A percentile compares a stretch with the other conserved stretches of the same genome.
These are phyloP conservation scores for Lagocephalus sceleratus DNA, from an alignment of 2,797 vertebrate genomes.

Conservation along the genomic window DNA sequence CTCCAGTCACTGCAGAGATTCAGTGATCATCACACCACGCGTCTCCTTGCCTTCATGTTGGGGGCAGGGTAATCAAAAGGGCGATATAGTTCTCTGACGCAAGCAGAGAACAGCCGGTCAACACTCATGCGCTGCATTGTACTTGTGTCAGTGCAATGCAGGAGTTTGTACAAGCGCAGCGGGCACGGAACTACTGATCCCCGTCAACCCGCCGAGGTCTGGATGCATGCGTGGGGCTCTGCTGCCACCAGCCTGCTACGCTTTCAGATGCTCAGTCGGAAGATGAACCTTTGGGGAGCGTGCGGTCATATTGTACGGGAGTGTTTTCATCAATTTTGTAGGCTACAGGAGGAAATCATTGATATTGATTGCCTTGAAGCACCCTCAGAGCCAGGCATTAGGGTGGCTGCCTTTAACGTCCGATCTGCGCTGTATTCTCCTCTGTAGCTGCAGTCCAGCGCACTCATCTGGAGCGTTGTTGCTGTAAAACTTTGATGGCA, in stretches of 20 bases:
- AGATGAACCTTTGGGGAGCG: not conserved
- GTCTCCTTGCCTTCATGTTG: slow-evolving; percentile 37
- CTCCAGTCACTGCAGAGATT: slow-evolving; percentile 48
- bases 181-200: slow-evolving; percentile 19
- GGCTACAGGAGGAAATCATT: slow-evolving; percentile 40
- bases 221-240: slow-evolving; percentile 4
- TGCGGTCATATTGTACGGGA: slow-evolving; percentile 6
- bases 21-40: slow-evolving; percentile 42
- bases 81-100: slow-evolving; percentile 57
- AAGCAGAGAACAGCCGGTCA: slow-evolving; percentile 48
- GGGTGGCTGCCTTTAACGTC: slow-evolving; percentile 25
- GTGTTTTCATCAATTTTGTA: slow-evolving; percentile 36
- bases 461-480: slow-evolving; percentile 34
- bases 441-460: slow-evolving; percentile 8
- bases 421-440: slow-evolving; percentile 19
- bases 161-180: slow-evolving; percentile 68
- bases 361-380: slow-evolving; percentile 38
- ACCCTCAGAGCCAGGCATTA: slow-evolving; percentile 26
- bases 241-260: slow-evolving; percentile 16
- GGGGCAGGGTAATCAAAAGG: slow-evolving; percentile 49
- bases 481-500: slow-evolving; percentile 67
- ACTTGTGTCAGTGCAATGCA: slow-evolving; percentile 64
- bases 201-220: slow-evolving; percentile 19
- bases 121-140: slow-evolving; percentile 29
- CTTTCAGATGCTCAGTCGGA: slow-evolving; percentile 1